Evolutionary conservation across 2,113 vertebrate genomes (phyloP).

Genomic region (Sturnira hondurensis): DNA sequence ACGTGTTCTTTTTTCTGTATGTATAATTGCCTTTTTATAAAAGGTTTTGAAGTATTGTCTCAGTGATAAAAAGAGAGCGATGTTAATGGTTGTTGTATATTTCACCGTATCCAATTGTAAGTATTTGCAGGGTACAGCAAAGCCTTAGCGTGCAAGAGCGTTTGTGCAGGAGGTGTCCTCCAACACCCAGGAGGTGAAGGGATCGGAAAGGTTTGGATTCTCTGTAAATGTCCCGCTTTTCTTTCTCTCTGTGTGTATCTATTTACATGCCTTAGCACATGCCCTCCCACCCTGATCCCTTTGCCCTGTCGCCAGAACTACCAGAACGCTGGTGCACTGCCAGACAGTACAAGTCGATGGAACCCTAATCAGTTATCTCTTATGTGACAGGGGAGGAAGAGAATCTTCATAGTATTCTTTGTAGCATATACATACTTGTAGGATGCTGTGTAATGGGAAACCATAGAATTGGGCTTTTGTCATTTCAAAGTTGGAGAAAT

Average conservation of each 20-base stretch:
- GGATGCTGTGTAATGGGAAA: slow-evolving; percentile 69
- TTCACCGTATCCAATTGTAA: slow-evolving; percentile 58
- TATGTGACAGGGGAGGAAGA: slow-evolving; percentile 70
- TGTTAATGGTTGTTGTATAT: slow-evolving; percentile 68
- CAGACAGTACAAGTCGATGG: slow-evolving; percentile 54
- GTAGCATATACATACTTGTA: slow-evolving; percentile 75
- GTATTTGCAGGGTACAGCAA: slow-evolving; percentile 67
- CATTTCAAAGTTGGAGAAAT: slow-evolving; percentile 59
- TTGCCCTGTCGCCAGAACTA: slow-evolving; percentile 38
- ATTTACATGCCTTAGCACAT: slow-evolving; percentile 68
- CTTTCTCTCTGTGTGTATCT: slow-evolving; percentile 73
- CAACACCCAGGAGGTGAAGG: slow-evolving; percentile 42
- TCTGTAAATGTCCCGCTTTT: slow-evolving; percentile 72
- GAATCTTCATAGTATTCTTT: slow-evolving; percentile 74
- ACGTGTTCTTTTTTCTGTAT: slow-evolving; percentile 54
- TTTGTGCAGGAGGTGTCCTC: slow-evolving; percentile 35
- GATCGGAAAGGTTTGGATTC: slow-evolving; percentile 60
- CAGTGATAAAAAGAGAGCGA: slow-evolving; percentile 57
- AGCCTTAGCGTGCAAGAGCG: slow-evolving; percentile 46
- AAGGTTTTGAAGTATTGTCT: slow-evolving; percentile 71
- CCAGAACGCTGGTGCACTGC: slow-evolving; percentile 48
- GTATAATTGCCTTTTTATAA: slow-evolving; percentile 62
- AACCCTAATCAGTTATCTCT: slow-evolving; percentile 52
- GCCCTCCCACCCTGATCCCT: slow-evolving; percentile 56
- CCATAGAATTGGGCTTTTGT: slow-evolving; percentile 66